Percentiles rank a stretch among this genome's conserved stretches.
Conservation (phyloP, 2,113 vertebrate genomes). For the Oreamnos americanus region DNA sequence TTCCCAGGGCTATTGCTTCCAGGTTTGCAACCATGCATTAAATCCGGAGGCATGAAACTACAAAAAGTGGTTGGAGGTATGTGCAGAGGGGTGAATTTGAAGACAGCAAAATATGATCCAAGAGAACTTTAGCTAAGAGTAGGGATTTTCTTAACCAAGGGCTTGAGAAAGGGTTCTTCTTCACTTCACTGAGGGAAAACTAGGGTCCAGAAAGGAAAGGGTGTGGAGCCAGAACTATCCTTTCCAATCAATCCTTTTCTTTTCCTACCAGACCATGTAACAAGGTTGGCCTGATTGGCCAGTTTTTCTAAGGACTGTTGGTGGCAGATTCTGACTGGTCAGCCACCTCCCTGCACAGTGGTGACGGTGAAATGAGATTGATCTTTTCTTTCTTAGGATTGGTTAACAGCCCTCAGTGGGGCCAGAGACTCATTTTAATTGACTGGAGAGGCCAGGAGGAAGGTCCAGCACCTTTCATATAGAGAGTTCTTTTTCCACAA, state of each 20-base stretch:
- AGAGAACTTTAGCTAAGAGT: not conserved
- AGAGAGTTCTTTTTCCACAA: constrained; percentile 42
- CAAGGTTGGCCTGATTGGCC: constrained; percentile 64
- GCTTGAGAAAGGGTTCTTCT: not conserved
- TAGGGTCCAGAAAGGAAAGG: constrained; percentile 56
- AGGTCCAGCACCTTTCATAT: constrained; percentile 2
- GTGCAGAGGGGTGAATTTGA: not conserved
- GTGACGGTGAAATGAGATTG: constrained; percentile 55
- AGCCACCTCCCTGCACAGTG: constrained; percentile 35
- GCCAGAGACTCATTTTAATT: constrained; percentile 58
- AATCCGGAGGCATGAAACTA: not conserved
- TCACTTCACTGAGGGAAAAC: not conserved
- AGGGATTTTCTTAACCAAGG: not conserved
- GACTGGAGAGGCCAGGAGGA: constrained; percentile 41
- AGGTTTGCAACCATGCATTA: constrained; percentile 36
- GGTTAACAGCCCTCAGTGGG: constrained; percentile 49
- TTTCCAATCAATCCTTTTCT: constrained; percentile 61
- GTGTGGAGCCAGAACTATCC: constrained; percentile 53
- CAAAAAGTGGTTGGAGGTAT: not conserved
- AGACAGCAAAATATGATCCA: not conserved
- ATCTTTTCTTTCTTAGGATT: constrained; percentile 61
- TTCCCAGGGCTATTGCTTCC: not conserved
- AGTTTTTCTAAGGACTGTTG: constrained; percentile 59
- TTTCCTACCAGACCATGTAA: constrained; percentile 66
- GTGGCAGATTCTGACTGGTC: constrained; percentile 69